Conservation (phyloP, 2,797 vertebrate species). For the Coendou prehensilis region DNA sequence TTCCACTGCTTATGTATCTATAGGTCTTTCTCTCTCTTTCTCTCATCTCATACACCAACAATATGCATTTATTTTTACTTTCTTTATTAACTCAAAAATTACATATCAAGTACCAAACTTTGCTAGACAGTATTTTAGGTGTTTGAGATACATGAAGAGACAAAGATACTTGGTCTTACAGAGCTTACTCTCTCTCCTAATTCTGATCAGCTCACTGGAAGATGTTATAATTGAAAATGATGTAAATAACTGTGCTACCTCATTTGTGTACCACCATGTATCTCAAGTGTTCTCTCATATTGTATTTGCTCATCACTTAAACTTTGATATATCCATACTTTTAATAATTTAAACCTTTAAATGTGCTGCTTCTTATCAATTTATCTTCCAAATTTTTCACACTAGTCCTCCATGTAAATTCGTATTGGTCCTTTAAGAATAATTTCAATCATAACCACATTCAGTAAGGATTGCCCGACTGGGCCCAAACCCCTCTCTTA, state of each 20-base stretch:
- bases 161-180: too few relatives aligned
- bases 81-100: not conserved
- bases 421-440: not conserved
- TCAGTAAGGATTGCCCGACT: not conserved
- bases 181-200: not conserved
- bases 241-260: not conserved
- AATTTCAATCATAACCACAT: not conserved
- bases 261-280: accelerated
- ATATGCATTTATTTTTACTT: not conserved
- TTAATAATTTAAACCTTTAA: not conserved
- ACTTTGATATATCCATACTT: not conserved
- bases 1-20: not conserved
- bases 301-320: not conserved
- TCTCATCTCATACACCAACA: too few relatives aligned
- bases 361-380: not conserved
- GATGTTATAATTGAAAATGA: not conserved
- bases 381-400: not conserved
- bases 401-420: not conserved
- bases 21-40: not conserved
- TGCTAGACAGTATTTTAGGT: not conserved
- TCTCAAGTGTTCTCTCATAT: too few relatives aligned
- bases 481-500: not conserved
- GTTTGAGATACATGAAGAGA: not conserved
- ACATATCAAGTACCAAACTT: too few relatives aligned
- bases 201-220: not conserved